Evolutionary conservation across 2,113 vertebrate genomes (phyloP).

Genomic region (Periophthalmodon schlosseri): DNA sequence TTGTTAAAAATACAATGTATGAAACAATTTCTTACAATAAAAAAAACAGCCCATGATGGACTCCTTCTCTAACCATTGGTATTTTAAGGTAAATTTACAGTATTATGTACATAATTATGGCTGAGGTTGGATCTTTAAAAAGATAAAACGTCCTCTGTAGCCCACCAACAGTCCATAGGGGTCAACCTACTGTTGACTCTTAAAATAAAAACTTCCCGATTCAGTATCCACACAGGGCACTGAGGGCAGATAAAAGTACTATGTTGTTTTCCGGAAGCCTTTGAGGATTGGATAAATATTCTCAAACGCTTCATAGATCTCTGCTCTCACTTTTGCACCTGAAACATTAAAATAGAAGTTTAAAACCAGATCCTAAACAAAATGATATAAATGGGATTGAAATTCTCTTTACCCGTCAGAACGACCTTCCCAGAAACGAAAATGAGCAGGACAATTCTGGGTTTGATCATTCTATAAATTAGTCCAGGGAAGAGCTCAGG

Average conservation of each 20-base stretch:
- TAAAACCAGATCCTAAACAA: not conserved
- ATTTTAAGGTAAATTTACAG: constrained; percentile 59
- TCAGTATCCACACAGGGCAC: not conserved
- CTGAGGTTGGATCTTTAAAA: constrained; percentile 19
- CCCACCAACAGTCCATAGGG: constrained; percentile 33
- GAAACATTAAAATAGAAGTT: constrained; percentile 8
- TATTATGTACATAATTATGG: constrained; percentile 57
- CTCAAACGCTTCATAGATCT: constrained; percentile 99
- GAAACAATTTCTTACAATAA: constrained; percentile 43
- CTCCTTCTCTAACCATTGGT: constrained; percentile 13
- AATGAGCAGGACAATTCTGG: constrained; percentile 97
- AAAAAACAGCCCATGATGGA: constrained; percentile 12
- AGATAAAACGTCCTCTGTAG: constrained; percentile 16
- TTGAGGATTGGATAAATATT: constrained; percentile 99
- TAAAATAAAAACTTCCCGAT: constrained; percentile 16
- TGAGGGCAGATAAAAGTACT: constrained; percentile 67
- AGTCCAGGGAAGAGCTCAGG: constrained; percentile 97
- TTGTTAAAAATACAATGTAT: constrained; percentile 46
- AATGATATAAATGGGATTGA: not conserved
- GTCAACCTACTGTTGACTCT: constrained; percentile 17
- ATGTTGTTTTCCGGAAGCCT: constrained; percentile 97
- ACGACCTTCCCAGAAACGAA: constrained; percentile 99
- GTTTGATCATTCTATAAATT: constrained; percentile 99
- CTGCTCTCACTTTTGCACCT: constrained; percentile 97
- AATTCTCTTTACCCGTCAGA: constrained; percentile 87